Evolutionary conservation across 2,113 vertebrate genomes (phyloP).

Genomic region (Eubucco bourcierii): DNA sequence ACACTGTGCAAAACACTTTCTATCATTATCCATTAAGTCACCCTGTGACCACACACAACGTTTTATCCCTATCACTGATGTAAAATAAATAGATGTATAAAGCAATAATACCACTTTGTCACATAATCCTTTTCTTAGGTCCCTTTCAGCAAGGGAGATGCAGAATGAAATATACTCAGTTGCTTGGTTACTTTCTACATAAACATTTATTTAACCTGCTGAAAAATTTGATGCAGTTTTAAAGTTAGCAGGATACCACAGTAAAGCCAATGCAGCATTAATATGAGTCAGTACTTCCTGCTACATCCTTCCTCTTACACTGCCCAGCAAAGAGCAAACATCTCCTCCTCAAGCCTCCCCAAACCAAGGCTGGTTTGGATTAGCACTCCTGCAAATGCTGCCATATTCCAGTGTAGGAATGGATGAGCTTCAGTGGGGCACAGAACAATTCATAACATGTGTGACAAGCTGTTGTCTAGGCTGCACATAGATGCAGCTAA

Average conservation of each 20-base stretch:
- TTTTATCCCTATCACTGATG: background rate
- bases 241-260: background rate
- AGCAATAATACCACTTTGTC: background rate
- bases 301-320: background rate
- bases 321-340: background rate
- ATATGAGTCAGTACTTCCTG: background rate
- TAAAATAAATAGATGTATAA: background rate
- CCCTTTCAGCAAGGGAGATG: constrained; percentile 7
- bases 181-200: background rate
- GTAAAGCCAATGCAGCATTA: background rate
- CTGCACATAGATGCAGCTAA: background rate
- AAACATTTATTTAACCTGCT: background rate
- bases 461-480: background rate
- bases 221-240: background rate
- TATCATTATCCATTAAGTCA: background rate
- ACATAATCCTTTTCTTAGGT: background rate
- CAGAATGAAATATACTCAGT: background rate
- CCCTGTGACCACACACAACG: background rate
- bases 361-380: background rate
- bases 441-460: background rate
- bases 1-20: background rate
- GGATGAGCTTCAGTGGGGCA: background rate
- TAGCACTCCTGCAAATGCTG: background rate
- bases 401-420: background rate
- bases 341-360: background rate